Conservation (phyloP, 2,797 vertebrate species). For the Craterocephalus amniculus region DNA sequence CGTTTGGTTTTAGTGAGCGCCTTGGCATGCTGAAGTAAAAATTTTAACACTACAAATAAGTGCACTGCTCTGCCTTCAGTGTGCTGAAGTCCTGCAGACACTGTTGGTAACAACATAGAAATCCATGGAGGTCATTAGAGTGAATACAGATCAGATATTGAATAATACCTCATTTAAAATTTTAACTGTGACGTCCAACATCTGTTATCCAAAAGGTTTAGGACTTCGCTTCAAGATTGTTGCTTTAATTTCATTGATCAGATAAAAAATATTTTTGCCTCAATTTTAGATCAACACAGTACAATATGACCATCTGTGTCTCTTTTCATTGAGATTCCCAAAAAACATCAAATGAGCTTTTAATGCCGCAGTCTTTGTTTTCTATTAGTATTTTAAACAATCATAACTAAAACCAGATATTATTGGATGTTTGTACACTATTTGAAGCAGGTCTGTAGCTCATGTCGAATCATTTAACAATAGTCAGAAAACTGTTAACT, state of each 20-base stretch:
- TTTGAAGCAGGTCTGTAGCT: background rate
- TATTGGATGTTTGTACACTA: background rate
- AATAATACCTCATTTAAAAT: background rate
- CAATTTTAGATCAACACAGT: background rate
- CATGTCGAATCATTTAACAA: background rate
- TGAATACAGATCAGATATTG: background rate
- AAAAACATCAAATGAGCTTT: background rate
- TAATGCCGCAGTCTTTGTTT: background rate
- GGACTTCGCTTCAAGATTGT: background rate
- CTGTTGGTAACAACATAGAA: background rate
- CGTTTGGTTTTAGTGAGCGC: constrained; percentile 22
- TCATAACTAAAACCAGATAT: background rate
- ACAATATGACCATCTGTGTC: background rate
- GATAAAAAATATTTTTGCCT: background rate
- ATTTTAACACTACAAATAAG: background rate
- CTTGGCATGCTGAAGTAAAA: background rate
- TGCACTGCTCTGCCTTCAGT: background rate
- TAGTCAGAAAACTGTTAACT: background rate
- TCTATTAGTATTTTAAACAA: background rate
- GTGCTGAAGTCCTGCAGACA: constrained; percentile 1
- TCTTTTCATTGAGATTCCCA: background rate
- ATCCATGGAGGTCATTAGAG: background rate
- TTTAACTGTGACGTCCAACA: background rate
- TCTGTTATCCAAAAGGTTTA: background rate
- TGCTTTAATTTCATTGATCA: background rate